Evolutionary conservation across 2,797 vertebrate genomes (phyloP), one percentile per base, ranked within the genome.

Genomic region (Sebastiscus tertius): DNA sequence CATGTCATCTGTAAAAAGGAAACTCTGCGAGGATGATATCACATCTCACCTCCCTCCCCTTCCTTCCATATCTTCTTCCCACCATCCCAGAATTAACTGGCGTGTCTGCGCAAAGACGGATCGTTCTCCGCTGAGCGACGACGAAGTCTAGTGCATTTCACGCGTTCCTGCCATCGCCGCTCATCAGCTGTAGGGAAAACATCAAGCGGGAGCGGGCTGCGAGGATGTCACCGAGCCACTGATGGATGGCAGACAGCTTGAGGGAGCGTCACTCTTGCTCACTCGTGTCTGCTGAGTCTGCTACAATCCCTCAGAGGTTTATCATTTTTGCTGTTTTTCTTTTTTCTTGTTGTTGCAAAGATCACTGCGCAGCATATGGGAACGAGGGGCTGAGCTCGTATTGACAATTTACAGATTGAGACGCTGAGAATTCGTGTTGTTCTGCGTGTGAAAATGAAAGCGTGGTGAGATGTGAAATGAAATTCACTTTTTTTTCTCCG

Each of bases 171-270:
- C 82, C 66, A 13, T 29, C 9, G 33, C 55, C 3, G 52, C 85
- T 86, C 76, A 76, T 85, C 82, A 83, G 75, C 79, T 83, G 83
- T 29, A 56, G 77, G 70, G 75, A 75, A 75, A 84, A 75, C 81
- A 77, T 67, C 13, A 61, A 85, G 85, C 54, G 16, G 11, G 22
- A 20, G 65, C 71, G 4, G 80, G 39, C 81, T 75, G 83, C 20
- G 22, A 52, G 77, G 77, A 82, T 68, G 78, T 82, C 87, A 77
- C 68, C 0, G 31, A 81, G 64, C 54, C 46, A 4, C 78, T 88
- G 91, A 91, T 80, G 87, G 88, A 87, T 85, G 81, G 73, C 65
- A 29, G 75, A 86, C 91, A 87, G 89, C 79, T 83, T 80, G 84
- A 80, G 70, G 72, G 46, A 79, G 67, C 71, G 67, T 84, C 89